phyloP scores from a whole-genome alignment of 1,140 invertebrate genomes.

The Schlechtendalia chinensis region DNA sequence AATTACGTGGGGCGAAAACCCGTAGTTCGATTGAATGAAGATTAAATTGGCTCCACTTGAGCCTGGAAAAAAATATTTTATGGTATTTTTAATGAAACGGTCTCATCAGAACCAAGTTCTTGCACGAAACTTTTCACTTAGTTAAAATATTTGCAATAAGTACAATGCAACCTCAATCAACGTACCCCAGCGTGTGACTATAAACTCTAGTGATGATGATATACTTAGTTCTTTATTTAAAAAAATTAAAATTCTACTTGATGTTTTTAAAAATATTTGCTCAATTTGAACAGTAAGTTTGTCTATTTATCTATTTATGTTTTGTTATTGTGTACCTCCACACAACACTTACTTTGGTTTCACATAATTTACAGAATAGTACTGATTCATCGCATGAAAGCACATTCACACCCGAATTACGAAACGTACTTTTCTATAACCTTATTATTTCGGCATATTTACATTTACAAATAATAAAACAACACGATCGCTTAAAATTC shows the following conservation, averaged over 20 bases:
- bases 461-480: too few relatives aligned
- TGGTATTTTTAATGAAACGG: too few relatives aligned
- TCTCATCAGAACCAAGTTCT: not conserved
- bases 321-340: too few relatives aligned
- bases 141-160: not conserved
- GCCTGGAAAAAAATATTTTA: too few relatives aligned
- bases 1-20: not conserved
- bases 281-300: not conserved
- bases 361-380: too few relatives aligned
- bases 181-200: not conserved
- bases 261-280: not conserved
- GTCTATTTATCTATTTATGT: too few relatives aligned
- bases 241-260: not conserved
- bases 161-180: not conserved
- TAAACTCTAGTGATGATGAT: not conserved
- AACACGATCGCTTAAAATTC: too few relatives aligned
- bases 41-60: not conserved
- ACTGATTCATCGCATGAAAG: too few relatives aligned
- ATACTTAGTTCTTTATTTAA: not conserved
- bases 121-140: not conserved
- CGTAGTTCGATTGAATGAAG: not conserved
- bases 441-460: too few relatives aligned
- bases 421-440: too few relatives aligned
- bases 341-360: too few relatives aligned
- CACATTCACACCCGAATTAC: too few relatives aligned